phyloP scores from a whole-genome alignment of 2,888 invertebrate species.

The Leistus spinibarbis region DNA sequence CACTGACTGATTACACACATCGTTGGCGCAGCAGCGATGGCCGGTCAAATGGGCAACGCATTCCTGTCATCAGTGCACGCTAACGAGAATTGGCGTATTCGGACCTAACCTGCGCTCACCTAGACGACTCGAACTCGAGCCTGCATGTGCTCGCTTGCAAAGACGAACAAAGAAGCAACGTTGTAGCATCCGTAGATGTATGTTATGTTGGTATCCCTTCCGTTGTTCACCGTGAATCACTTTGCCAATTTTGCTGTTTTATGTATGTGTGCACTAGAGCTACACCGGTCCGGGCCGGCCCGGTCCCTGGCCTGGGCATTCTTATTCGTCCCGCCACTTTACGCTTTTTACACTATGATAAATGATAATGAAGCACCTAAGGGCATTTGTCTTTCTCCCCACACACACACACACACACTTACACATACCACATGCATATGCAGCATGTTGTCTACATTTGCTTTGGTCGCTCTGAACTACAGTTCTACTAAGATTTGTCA shows the following conservation, averaged over 20 bases:
- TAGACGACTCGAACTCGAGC: not conserved
- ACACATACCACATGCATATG: not conserved
- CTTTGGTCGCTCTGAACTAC: not conserved
- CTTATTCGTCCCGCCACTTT: slow-evolving; percentile 4
- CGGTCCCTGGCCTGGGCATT: not conserved
- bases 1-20: not conserved
- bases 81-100: slow-evolving; percentile 2
- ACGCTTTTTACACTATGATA: slow-evolving; percentile 3
- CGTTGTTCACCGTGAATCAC: slow-evolving; percentile 9
- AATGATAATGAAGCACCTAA: slow-evolving; percentile 20
- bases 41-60: not conserved
- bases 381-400: not conserved
- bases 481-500: not conserved
- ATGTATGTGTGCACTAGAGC: too few species aligned
- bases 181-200: not conserved
- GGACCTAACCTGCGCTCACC: not conserved
- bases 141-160: not conserved
- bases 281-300: not conserved
- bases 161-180: not conserved
- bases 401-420: not conserved
- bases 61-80: not conserved
- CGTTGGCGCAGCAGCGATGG: too few species aligned
- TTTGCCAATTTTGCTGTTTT: slow-evolving; percentile 1
- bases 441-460: not conserved
- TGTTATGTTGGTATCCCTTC: slow-evolving; percentile 5